Evolutionary conservation across 1,140 invertebrate genomes (phyloP), one percentile per base, ranked within the genome.

Genomic region (Drosophila kurseongensis): DNA sequence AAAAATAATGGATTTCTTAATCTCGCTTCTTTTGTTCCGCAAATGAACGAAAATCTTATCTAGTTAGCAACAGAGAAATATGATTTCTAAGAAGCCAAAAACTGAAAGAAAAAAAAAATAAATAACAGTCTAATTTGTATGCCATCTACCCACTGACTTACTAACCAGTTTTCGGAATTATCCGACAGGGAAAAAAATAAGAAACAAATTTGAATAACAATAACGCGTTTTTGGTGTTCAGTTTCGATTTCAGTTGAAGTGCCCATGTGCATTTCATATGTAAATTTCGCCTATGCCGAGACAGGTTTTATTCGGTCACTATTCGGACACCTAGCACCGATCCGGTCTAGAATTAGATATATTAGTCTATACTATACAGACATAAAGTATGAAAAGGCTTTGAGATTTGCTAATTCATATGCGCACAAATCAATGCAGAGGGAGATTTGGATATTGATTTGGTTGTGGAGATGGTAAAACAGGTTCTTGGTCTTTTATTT

Each of bases 71-170:
- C 79, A 65, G 35, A 65, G 35, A 80, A 69, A 54, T 59, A 69
- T 77, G 67, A 60, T 44, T 45, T 18, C 36, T 36, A 67, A 62
- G 27, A 57, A 57, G 36, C 55, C 56, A 12, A 32, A 32, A 32
- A 32, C 29, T 8, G 29, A 44, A 50, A 38, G 14, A 47, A 13
- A 60, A 51, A 51, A 51, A 44, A 62, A 51, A 23, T 23, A 23
- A 23, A 23, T 23, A 23, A 23, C 23, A 78, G 69, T 63, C 74
- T 65, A 89, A 80, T 86, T 83, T 79, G 75, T 78, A 74, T 69
- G 71, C 79, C 54, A 77, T 41, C 80, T 84, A 89, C 84, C 84
- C 85, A 89, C 85, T 89, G 84, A 89, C 84, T 89, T 89, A 89
- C 84, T 89, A 89, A 89, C 84, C 84, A 89, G 84, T 89, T 89